Evolutionary conservation across 2,797 vertebrate species (phyloP), one percentile per base, ranked within the genome.

Genomic region (Threskiornis aethiopicus): DNA sequence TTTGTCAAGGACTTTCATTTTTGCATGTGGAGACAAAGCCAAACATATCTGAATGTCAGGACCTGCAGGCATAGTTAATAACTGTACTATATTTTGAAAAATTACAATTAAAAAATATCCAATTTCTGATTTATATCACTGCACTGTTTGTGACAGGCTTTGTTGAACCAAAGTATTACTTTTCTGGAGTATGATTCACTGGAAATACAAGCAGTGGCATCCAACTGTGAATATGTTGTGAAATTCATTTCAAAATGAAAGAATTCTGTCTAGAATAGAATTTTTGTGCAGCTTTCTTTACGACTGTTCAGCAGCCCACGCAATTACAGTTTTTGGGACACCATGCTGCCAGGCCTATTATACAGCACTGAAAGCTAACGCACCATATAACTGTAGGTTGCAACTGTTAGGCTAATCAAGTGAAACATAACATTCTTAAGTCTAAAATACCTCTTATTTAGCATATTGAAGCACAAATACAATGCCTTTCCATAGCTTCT

Each of bases 221-320:
- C 94, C 95, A 93, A 87, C 92, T 94, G 95, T 91, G 93, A 95
- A 94, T 96, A 91, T 94, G 92, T 96, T 97, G 94, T 96, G 94
- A 96, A 97, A 96, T 95, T 92, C 41, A 82, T 70, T 97, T 96
- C 35, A 89, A 96, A 95, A 95, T 69, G 93, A 93, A 94, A 95
- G 96, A 96, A 94, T 66, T 91, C 91, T 96, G 81, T 96, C 94
- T 95, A 87, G 94, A 94, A 93, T 59, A 95, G 90, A 95, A 95
- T 96, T 96, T 96, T 77, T 96, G 88, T 89, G 67, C 77, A 57
- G 94, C 86, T 90, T 97, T 96, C 91, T 96, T 64, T 79, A 80
- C 14, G 10, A 79, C 66, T 80, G 70, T 64, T 95, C 77, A 82
- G 66, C 73, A 90, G 84, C 94, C 94, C 90, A 96, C 95, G 16